Base-by-base conservation (phyloP, 2,797 vertebrate genomes). In the Botia almorhae region DNA sequence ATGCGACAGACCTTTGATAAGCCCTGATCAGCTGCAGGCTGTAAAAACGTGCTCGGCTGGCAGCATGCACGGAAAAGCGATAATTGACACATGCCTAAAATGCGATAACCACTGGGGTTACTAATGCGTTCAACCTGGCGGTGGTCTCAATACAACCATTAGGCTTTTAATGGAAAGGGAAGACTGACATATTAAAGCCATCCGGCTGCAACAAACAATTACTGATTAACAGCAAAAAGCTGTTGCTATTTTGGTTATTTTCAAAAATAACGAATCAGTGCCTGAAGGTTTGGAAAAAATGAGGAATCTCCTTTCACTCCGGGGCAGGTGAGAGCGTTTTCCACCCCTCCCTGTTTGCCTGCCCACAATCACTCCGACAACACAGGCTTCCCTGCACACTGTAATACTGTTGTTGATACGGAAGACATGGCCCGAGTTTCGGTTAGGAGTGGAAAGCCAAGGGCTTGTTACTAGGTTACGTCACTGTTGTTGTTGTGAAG, bases 391-490 rank as follows among this genome's bases (percentile, higher is more conserved):
- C 91, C 91, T 89, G 85, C 78, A 86, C 81, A 21, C 85, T 80
- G 60, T 89, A 90, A 89, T 88, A 85, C 85, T 84, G 83, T 84
- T 85, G 89, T 89, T 91, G 91, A 92, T 92, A 87, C 89, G 91
- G 90, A 92, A 92, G 93, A 90, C 92, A 92, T 91, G 90, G 92
- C 91, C 91, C 7, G 65, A 89, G 92, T 93, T 94, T 94, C 90
- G 87, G 90, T 91, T 70, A 85, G 88, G 89, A 91, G 90, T 82
- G 82, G 83, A 85, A 90, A 91, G 91, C 91, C 90, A 90, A 89
- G 87, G 88, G 81, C 92, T 92, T 89, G 93, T 94, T 94, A 93
- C 93, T 92, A 93, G 93, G 94, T 93, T 92, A 94, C 93, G 91
- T 92, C 91, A 91, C 90, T 92, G 92, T 93, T 88, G 78, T 87